phyloP scores from a whole-genome alignment of 2,113 vertebrate species.

The Stigmatopora nigra region DNA sequence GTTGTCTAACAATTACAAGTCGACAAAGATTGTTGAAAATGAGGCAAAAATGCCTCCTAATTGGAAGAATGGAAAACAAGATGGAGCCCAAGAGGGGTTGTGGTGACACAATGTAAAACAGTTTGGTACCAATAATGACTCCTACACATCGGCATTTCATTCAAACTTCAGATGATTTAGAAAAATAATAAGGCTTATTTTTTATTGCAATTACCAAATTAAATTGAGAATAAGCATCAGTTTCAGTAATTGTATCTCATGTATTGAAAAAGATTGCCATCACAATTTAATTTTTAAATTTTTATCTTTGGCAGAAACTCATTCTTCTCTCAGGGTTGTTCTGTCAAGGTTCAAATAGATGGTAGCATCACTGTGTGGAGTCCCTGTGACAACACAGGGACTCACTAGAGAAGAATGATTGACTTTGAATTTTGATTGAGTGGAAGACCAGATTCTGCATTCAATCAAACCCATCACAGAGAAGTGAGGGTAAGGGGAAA shows the following conservation, averaged over 20 bases:
- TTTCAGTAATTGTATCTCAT: not conserved
- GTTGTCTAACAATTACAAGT: constrained; percentile 44
- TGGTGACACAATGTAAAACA: not conserved
- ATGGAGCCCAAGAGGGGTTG: constrained; percentile 15
- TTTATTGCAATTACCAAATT: not conserved
- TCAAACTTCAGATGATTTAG: not conserved
- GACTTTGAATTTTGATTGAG: not conserved
- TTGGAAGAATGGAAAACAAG: constrained; percentile 40
- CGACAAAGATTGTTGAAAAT: constrained; percentile 47
- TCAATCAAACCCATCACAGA: constrained; percentile 17
- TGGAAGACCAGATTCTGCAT: constrained; percentile 20
- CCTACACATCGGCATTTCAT: not conserved
- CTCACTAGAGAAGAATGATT: not conserved
- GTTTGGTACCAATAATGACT: not conserved
- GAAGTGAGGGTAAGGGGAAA: not conserved
- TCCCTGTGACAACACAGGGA: constrained; percentile 10
- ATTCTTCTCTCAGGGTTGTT: not conserved
- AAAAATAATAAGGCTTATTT: not conserved
- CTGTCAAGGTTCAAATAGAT: constrained; percentile 12
- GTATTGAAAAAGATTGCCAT: not conserved
- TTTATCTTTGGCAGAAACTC: not conserved
- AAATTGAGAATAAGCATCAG: not conserved
- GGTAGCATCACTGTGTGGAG: not conserved
- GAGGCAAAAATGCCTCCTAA: constrained; percentile 47
- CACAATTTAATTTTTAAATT: not conserved